Base-by-base conservation (phyloP, 2,888 invertebrate genomes). In the Volucella bombylans region DNA sequence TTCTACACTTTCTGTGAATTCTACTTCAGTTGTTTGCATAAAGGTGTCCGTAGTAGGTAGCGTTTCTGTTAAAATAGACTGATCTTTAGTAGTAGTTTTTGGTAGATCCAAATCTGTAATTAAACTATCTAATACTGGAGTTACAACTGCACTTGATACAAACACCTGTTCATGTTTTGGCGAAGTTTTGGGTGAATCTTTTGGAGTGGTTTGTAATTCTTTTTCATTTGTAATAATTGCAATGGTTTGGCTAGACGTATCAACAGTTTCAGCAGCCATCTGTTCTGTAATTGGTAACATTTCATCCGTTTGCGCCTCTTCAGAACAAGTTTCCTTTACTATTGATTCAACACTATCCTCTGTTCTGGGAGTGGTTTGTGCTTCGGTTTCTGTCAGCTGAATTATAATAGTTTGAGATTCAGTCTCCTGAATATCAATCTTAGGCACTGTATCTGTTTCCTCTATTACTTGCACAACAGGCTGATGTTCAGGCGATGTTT, bases 401-500 rank as follows among this genome's bases (percentile, higher is more conserved):
- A 91, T 85, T 31, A 86, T 55, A 23, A 89, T 59, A 0, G 92
- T 92, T 86, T 92, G 92, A 1, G 90, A 89, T 50, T 91, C 91
- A 38, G 87, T 89, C 68, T 91, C 91, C 50, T 87, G 89, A 52
- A 88, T 89, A 2, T 89, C 89, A 0, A 89, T 88, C 2, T 86
- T 81, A 0, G 88, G 12, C 14, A 90, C 89, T 4, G 89, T 18
- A 9, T 89, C 90, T 0, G 92, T 91, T 87, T 92, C 92, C 14
- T 90, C 88, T 0, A 90, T 88, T 1, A 88, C 88, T 50, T 91
- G 91, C 14, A 88, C 61, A 1, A 87, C 79, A 0, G 88, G 87
- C 45, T 87, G 87, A 73, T 87, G 87, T 59, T 90, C 89, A 0
- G 92, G 92, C 1, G 92, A 91, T 0, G 93, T 93, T 88, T 93